Base-by-base conservation (phyloP, 2,113 vertebrate species). In the Catharus bicknelli region DNA sequence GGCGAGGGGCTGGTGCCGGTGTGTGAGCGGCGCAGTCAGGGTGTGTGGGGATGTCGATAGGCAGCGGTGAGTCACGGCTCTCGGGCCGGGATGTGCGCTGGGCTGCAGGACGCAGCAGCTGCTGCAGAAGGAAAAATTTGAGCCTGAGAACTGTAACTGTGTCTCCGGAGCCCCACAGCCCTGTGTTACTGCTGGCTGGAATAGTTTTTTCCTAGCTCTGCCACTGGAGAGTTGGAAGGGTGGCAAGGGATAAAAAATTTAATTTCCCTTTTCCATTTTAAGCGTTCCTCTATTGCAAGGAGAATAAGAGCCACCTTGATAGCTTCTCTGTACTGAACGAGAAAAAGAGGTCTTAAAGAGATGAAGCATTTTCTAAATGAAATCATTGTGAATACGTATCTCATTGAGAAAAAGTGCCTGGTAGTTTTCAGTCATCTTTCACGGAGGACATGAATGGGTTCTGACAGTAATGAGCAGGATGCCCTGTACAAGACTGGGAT, bases 1-100 rank as follows among this genome's bases (percentile, higher is more conserved):
- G 72, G 5, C 21, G 7, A 25, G 38, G 42, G 50, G 34, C 59
- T 27, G 53, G 64, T 32, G 21, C 32, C 10, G 15, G 57, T 11
- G 43, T 22, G 29, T 45, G 36, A 25, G 20, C 43, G 8, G 5
- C 0, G 14, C 4, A 5, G 32, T 51, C 14, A 7, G 83, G 8
- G 10, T 2, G 29, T 21, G 43, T 7, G 30, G 16, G 13, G 25
- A 1, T 23, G 13, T 4, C 6, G 6, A 0, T 2, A 34, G 51
- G 0, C 29, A 3, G 42, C 74, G 0, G 45, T 38, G 74, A 29
- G 47, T 77, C 61, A 5, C 18, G 45, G 54, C 25, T 2, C 27
- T 16, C 25, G 6, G 43, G 62, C 3, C 19, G 27, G 27, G 17
- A 3, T 17, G 51, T 43, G 8, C 68, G 42, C 77, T 23, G 16